Evolutionary conservation across 1,140 invertebrate genomes (phyloP), one percentile per base, ranked within the genome.

Genomic region (Drosophila parvula): DNA sequence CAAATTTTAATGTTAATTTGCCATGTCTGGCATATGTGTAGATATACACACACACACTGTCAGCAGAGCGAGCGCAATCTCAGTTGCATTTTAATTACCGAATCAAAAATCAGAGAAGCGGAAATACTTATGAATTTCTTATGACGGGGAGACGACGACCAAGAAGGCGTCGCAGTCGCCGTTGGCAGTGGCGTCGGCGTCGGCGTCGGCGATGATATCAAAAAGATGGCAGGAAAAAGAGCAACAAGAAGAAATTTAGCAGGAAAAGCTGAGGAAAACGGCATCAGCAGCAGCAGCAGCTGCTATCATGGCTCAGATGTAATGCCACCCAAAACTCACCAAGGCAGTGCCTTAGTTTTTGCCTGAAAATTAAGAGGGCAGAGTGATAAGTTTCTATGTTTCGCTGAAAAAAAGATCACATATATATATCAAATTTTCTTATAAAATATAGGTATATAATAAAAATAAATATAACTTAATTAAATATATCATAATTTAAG

Each of bases 111-210:
- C 82, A 86, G 67, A 82, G 71, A 86, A 82, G 83, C 82, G 83
- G 83, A 86, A 86, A 88, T 88, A 86, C 82, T 86, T 86, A 86
- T 86, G 82, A 86, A 86, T 86, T 86, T 86, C 82, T 86, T 88
- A 86, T 86, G 82, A 81, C 79, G 44, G 58, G 56, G 69, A 74
- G 50, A 74, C 48, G 48, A 61, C 57, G 56, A 40, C 59, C 57
- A 81, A 83, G 80, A 61, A 79, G 64, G 58, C 68, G 59, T 64
- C 77, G 63, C 58, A 45, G 47, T 40, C 56, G 56, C 40, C 6
- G 28, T 10, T n/a, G 28, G 12, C 9, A 48, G 30, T 34, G 48
- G n/a, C 7, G 60, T 11, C 48, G n/a, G 3, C 50, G 51, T 22
- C 7, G 36, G 14, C 67, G 69, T 55, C 58, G 44, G 45, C 44